Base-by-base conservation (phyloP, 1,140 invertebrate species). In the Brachionus calyciflorus region DNA sequence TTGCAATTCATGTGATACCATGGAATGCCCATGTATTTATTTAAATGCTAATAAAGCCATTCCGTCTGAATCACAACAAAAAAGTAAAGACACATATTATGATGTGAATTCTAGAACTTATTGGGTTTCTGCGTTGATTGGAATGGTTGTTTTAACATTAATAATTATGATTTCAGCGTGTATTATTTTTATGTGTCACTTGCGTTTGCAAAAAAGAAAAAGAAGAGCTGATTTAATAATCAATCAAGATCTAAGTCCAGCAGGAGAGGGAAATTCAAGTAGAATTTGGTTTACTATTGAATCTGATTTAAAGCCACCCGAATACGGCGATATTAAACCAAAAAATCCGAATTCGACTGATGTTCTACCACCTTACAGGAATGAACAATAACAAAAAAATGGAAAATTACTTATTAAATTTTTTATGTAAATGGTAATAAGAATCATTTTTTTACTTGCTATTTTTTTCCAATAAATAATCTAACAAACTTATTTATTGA, bases 231-330 rank as follows among this genome's bases (percentile, higher is more conserved):
- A 40, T 60, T 5, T 37, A 17, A 30, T 21, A 5, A 60, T 7
- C 55, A 60, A 19, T 40, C 37, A 28, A 19, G 28, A 17, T 1
- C 37, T 37, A 37, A 33, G 30, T 60, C 12, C 4, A 37, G 19
- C 30, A 1, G 14, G n/a, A 41, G 55, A 60, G 28, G 2, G n/a
- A 1, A 60, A 33, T 60, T 60, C 55, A 17, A 60, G 55, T 19
- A 33, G 55, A 60, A 30, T 60, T 19, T 60, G 55, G 55, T 60
- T 60, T 60, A 60, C 55, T 6, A n/a, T 5, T 19, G 19, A 33
- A 6, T 17, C 55, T 17, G 55, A 60, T 9, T 33, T 17, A 33
- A 60, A 14, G 21, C 55, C 55, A 37, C 55, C 55, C 10, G 28
- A 60, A 19, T 60, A 60, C n/a, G 19, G 37, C 17, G 37, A 41